These are phyloP conservation scores for Brotula barbata DNA, from an alignment of 2,797 vertebrate genomes.

Conservation along the genomic window DNA sequence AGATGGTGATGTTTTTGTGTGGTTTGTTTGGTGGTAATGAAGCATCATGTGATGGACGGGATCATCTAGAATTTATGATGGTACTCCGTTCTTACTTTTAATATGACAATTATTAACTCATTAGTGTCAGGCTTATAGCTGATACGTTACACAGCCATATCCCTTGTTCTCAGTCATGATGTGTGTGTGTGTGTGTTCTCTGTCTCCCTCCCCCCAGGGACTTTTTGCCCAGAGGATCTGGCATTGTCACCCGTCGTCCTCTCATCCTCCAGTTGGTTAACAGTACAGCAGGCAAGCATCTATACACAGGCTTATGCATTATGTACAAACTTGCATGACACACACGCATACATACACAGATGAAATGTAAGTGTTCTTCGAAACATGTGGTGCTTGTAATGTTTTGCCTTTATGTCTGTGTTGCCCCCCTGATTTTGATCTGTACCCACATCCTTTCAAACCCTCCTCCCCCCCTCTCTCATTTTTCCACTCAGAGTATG, in stretches of 20 bases:
- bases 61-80: not conserved
- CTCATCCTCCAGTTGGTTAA: constrained; percentile 94
- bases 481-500: constrained; percentile 84
- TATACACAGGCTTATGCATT: not conserved
- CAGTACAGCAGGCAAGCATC: constrained; percentile 82
- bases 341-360: no score
- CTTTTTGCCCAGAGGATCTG: constrained; percentile 90
- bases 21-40: not conserved
- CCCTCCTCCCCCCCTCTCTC: not conserved
- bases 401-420: not conserved
- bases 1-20: not conserved
- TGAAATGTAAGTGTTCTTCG: no score
- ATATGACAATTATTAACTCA: no score
- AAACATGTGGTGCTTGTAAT: no score
- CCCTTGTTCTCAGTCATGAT: not conserved
- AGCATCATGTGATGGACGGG: not conserved
- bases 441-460: not conserved
- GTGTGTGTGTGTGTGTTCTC: constrained; percentile 4
- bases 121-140: no score
- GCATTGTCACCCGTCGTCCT: constrained; percentile 90
- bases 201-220: constrained; percentile 76
- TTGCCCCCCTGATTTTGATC: not conserved
- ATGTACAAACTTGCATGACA: no score
- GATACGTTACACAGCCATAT: no score
- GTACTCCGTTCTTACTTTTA: not conserved